phyloP scores from a whole-genome alignment of 2,113 vertebrate species.

The Oplegnathus fasciatus region DNA sequence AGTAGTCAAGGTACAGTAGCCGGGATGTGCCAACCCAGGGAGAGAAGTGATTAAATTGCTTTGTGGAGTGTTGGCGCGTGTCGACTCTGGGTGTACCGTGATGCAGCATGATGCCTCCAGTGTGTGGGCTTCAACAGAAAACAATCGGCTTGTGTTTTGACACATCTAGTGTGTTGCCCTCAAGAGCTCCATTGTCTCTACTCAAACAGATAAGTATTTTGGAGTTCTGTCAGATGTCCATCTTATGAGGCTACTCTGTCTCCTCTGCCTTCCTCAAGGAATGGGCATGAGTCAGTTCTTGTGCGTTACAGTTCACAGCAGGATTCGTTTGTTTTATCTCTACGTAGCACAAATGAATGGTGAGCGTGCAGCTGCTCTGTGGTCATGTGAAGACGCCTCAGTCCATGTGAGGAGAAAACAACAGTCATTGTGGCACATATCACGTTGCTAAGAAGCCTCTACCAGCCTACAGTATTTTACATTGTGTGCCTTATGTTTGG shows the following conservation, averaged over 20 bases:
- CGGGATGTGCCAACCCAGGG: neutral
- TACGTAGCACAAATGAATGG: constrained; percentile 5
- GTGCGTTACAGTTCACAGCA: neutral
- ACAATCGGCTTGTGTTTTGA: constrained; percentile 7
- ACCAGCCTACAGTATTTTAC: neutral
- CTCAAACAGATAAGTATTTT: constrained; percentile 39
- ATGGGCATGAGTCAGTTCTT: neutral
- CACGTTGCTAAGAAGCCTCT: neutral
- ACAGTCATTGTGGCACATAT: neutral
- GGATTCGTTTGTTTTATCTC: constrained; percentile 16
- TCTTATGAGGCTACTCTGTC: constrained; percentile 7
- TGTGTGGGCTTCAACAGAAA: neutral
- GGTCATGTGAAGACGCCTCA: constrained; percentile 1
- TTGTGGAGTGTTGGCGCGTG: neutral
- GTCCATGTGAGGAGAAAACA: neutral
- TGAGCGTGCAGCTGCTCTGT: neutral
- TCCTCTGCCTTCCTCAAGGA: neutral
- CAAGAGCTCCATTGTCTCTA: constrained; percentile 13
- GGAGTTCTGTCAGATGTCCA: constrained; percentile 37
- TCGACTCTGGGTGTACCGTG: neutral
- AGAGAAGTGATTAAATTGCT: constrained; percentile 14
- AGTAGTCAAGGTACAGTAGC: neutral
- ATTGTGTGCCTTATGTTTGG: neutral
- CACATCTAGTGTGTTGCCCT: constrained; percentile 1
- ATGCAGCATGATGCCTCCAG: neutral